Evolutionary conservation across 2,113 vertebrate genomes (phyloP).

Genomic region (Andinoacara biseriatus): DNA sequence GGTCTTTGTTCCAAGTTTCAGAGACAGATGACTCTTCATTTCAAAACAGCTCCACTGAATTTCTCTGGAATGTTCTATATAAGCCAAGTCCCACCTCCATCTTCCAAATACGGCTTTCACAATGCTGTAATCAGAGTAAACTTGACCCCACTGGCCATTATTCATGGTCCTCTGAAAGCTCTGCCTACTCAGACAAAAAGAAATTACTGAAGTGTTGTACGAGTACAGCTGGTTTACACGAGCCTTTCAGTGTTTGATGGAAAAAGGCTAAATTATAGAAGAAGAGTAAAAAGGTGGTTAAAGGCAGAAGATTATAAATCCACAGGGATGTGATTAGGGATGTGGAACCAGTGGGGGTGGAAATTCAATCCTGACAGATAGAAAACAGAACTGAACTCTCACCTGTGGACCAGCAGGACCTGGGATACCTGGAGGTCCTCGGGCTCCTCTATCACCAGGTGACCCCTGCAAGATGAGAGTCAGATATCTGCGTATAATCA

Average conservation of each 20-base stretch:
- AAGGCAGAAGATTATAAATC: not conserved
- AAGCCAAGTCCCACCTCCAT: not conserved
- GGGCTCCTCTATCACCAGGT: conserved; percentile 32
- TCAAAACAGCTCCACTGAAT: not conserved
- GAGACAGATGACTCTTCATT: not conserved
- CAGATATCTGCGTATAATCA: too few species aligned
- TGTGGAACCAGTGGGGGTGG: not conserved
- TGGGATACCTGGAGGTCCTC: conserved; percentile 45
- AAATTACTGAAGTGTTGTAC: not conserved
- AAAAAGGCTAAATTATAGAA: too few species aligned
- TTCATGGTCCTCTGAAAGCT: not conserved
- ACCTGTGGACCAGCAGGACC: conserved; percentile 66
- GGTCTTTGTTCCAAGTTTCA: not conserved
- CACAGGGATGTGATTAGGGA: not conserved
- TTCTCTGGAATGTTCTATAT: not conserved
- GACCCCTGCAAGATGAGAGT: conserved; percentile 44
- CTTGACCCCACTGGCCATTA: not conserved
- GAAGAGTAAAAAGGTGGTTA: not conserved
- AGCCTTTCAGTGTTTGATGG: not conserved
- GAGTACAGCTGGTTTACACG: not conserved
- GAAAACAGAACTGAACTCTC: not conserved
- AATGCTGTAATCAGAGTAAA: not conserved
- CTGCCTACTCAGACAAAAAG: not conserved
- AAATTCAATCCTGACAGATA: not conserved
- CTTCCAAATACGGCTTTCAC: too few species aligned